Percentiles rank a stretch among this genome's conserved stretches.
Conservation (phyloP, 2,888 invertebrate species). For the Ditula angustiorana region DNA sequence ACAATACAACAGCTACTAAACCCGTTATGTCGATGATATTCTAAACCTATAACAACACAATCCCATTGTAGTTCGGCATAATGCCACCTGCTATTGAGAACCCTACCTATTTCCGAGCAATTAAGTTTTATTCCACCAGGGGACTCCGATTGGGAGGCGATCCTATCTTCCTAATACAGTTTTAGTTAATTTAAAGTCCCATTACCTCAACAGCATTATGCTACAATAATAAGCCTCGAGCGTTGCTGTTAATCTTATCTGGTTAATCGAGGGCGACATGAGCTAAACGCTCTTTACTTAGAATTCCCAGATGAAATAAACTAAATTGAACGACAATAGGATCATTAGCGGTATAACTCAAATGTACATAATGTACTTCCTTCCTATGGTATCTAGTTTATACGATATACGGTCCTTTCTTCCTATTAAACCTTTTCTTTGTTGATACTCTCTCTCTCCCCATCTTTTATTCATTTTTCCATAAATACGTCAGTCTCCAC, state of each 20-base stretch:
- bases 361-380: background rate
- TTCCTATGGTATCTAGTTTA: too few species aligned
- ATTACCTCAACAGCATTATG: constrained; percentile 1
- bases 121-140: background rate
- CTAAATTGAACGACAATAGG: background rate
- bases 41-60: too few species aligned
- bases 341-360: background rate
- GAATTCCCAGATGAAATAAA: background rate
- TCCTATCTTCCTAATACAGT: background rate
- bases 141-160: background rate
- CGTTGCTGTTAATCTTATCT: constrained; percentile 16
- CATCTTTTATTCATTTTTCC: too few species aligned
- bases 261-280: constrained; percentile 28
- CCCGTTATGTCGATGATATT: too few species aligned
- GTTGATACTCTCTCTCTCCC: too few species aligned
- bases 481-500: too few species aligned
- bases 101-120: background rate
- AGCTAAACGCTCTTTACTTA: background rate
- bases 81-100: background rate
- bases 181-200: constrained; percentile 10
- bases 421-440: too few species aligned
- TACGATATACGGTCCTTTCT: too few species aligned
- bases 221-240: constrained; percentile 5
- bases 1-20: too few species aligned
- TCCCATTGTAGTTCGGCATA: too few species aligned